Evolutionary conservation across 2,888 invertebrate species (phyloP), one percentile per base, ranked within the genome.

Genomic region (Trachelus stipa): DNA sequence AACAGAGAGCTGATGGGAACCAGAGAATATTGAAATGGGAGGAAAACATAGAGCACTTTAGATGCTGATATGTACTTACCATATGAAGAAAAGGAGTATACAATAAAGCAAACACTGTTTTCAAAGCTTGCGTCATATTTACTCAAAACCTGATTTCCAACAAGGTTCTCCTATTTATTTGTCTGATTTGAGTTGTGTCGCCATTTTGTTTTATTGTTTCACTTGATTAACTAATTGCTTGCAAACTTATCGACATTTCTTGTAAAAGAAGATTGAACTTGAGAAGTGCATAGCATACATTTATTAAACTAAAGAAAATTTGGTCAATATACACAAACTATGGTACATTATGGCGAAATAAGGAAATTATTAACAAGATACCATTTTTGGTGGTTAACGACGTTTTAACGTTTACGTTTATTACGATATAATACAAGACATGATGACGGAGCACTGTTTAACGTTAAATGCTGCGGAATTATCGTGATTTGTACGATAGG

Each of bases 101-200:
- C 86, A 90, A 90, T 90, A 90, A 90, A 90, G 83, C 85, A 85
- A 88, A 88, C 84, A 87, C 87, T 88, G 89, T 90, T 90, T 90
- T 89, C 88, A 89, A 88, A 82, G 31, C 31, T 78, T 56, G 23
- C 23, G 56, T 68, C 11, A 33, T 73, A 12, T 78, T 75, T 75
- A 35, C 34, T 12, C 11, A 23, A 23, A 3, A 23, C 75, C 68
- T 31, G 75, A 56, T 56, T 56, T 23, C 9, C 56, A 23, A 56
- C 2, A 56, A 56, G 30, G 23, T 34, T 75, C 30, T 33, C 6
- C 23, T 35, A 75, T 71, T 71, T 30, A 69, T 30, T 30, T 71
- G 31, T 71, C 9, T 2, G 9, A 23, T 56, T 56, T 56, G 9
- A 23, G 23, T 56, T 56, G 56, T 56, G 23, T 9, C 9, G 23